Evolutionary conservation across 2,888 invertebrate genomes (phyloP).

Genomic region (Rhagonycha fulva): DNA sequence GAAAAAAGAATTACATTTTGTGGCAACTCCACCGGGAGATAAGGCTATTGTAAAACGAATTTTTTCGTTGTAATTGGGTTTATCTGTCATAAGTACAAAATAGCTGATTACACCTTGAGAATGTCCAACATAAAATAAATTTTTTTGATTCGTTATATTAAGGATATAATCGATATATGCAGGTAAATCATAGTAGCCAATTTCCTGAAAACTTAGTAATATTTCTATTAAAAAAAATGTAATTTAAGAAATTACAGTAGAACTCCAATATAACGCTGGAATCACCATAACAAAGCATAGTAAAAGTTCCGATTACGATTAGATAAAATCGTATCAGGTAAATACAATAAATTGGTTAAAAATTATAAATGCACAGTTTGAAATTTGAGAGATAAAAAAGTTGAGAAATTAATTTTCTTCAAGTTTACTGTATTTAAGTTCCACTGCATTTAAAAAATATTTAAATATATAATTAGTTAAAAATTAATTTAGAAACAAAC

Average conservation of each 20-base stretch:
- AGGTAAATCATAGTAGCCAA: slow-evolving; percentile 66
- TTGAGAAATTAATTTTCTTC: no score
- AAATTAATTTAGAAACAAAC: no score
- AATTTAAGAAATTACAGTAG: not conserved
- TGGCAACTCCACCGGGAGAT: slow-evolving; percentile 63
- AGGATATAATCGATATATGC: slow-evolving; percentile 76
- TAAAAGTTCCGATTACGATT: no score
- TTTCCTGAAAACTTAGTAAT: not conserved
- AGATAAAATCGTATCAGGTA: no score
- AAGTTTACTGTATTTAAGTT: no score
- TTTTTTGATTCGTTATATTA: slow-evolving; percentile 58
- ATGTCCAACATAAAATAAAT: slow-evolving; percentile 79
- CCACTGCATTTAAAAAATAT: no score
- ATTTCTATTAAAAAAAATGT: not conserved
- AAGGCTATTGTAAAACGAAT: slow-evolving; percentile 68
- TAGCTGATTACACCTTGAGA: slow-evolving; percentile 76
- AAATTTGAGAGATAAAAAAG: no score
- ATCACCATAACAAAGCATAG: no score
- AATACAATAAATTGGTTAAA: no score
- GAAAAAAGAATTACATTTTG: not conserved
- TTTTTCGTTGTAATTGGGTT: slow-evolving; percentile 70
- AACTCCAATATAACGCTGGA: no score
- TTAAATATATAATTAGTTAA: no score
- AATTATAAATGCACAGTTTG: no score
- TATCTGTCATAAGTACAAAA: slow-evolving; percentile 66